A percentile compares a stretch with the other conserved stretches of the same genome.
phyloP scores from a whole-genome alignment of 35 echinoderm and acorn worm species.

The Antedon bifida region DNA sequence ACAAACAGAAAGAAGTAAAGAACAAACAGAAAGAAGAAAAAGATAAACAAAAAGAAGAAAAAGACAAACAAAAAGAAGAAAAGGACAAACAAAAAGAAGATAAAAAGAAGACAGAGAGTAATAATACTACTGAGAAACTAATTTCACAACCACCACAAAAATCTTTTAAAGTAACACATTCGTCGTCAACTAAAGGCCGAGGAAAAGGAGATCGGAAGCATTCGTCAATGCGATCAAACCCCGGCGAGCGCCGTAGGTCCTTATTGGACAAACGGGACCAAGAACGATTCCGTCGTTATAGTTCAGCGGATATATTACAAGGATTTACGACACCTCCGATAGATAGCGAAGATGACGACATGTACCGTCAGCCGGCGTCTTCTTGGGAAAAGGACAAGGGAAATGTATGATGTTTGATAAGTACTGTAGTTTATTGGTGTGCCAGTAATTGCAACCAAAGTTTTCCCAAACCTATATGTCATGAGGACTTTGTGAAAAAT shows the following conservation, averaged over 20 bases:
- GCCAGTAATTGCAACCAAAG: too few species aligned
- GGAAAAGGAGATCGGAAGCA: background rate
- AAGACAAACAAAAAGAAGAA: background rate
- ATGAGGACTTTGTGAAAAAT: too few species aligned
- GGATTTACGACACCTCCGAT: background rate
- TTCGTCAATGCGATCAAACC: background rate
- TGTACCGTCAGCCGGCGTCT: background rate
- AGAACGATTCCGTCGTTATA: background rate
- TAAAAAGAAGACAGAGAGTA: background rate
- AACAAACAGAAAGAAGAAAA: background rate
- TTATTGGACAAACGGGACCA: background rate
- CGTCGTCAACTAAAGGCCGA: background rate
- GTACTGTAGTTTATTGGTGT: background rate
- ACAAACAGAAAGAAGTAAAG: background rate
- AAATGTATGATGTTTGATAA: background rate
- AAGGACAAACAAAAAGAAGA: background rate
- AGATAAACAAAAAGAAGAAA: background rate
- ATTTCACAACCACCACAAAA: background rate
- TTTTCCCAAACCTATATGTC: too few species aligned
- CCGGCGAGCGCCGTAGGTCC: background rate
- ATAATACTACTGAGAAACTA: background rate
- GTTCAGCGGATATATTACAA: background rate
- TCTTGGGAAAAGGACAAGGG: background rate
- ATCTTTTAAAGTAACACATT: background rate
- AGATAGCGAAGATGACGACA: background rate